These are phyloP conservation scores for Vultur gryphus DNA, from an alignment of 2,797 vertebrate genomes.

Conservation along the genomic window DNA sequence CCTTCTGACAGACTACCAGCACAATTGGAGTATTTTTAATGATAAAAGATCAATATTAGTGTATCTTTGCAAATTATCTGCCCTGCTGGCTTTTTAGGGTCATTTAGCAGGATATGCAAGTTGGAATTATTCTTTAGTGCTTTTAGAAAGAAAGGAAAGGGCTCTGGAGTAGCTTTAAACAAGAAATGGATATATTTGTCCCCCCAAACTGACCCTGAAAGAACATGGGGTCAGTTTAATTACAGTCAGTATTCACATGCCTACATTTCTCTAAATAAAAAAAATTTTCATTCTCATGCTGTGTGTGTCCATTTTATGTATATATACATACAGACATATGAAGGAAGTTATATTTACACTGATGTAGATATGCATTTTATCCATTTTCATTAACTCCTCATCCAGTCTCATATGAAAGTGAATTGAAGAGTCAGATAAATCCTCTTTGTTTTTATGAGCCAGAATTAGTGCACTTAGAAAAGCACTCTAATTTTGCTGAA, in stretches of 20 bases:
- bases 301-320: not conserved
- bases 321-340: fast-evolving
- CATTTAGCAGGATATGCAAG: not conserved
- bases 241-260: not conserved
- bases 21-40: not conserved
- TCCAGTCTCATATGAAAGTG: fast-evolving
- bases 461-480: not conserved
- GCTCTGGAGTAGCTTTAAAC: not conserved
- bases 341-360: not conserved
- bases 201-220: not conserved
- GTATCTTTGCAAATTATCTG: not conserved
- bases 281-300: not conserved
- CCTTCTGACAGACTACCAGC: not conserved
- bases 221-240: not conserved
- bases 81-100: not conserved
- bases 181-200: not conserved
- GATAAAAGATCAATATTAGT: not conserved
- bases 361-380: not conserved
- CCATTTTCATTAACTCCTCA: not conserved
- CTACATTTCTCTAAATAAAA: not conserved
- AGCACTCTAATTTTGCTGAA: not conserved
- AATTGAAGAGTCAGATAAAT: not conserved
- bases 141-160: not conserved
- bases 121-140: not conserved
- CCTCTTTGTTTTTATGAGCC: not conserved